A percentile compares a stretch with the other conserved stretches of the same genome.
Conservation (phyloP, 2,113 vertebrate species). For the Hyperoodon ampullatus region DNA sequence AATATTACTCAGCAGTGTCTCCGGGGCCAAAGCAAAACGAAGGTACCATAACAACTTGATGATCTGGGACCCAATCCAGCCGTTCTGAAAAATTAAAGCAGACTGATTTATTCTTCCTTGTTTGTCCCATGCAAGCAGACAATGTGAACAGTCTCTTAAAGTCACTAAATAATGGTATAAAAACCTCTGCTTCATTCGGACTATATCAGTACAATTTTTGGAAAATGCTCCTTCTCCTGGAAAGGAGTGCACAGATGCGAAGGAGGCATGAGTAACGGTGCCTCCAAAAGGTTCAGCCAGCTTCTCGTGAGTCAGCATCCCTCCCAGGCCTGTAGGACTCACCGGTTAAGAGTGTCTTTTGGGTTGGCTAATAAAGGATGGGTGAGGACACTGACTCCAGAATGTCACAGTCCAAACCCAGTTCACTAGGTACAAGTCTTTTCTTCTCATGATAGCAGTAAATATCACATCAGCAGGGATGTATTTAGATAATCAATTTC, state of each 20-base stretch:
- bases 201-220: background rate
- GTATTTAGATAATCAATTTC: background rate
- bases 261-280: background rate
- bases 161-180: background rate
- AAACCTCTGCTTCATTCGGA: background rate
- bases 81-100: background rate
- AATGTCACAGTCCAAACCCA: background rate
- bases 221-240: background rate
- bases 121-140: background rate
- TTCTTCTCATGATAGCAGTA: background rate
- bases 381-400: background rate
- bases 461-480: background rate
- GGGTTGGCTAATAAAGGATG: background rate
- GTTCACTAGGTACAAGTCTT: background rate
- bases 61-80: background rate
- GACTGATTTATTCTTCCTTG: background rate
- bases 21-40: background rate
- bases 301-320: background rate
- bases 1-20: background rate
- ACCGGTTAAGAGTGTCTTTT: background rate
- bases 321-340: background rate
- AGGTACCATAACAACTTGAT: background rate
- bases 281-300: background rate
- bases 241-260: slow-evolving; percentile 4
- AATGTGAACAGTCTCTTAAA: background rate